These are phyloP conservation scores for Rhopalosiphum maidis DNA, from an alignment of 1,140 invertebrate genomes.

Conservation along the genomic window DNA sequence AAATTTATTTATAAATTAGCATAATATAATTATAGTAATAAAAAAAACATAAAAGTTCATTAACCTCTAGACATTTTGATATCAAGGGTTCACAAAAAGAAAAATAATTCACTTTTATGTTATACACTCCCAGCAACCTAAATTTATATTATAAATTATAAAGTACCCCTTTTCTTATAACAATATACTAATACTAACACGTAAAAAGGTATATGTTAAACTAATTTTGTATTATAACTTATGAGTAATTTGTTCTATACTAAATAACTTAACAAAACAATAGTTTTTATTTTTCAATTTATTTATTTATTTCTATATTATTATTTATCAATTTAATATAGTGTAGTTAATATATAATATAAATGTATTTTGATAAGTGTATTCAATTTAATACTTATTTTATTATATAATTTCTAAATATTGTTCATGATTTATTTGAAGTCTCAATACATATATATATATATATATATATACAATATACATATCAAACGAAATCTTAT, in stretches of 20 bases:
- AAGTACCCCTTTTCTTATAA: neutral
- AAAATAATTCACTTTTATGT: neutral
- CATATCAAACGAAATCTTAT: neutral
- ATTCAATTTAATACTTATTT: too few species aligned
- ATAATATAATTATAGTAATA: constrained; percentile 3
- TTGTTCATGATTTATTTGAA: too few species aligned
- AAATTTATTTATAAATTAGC: neutral
- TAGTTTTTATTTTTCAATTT: too few species aligned
- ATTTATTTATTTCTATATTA: too few species aligned
- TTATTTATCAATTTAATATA: too few species aligned
- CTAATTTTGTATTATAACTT: neutral
- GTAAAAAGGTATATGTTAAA: neutral
- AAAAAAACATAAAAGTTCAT: constrained; percentile 24
- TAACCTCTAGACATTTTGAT: neutral
- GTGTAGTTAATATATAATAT: too few species aligned
- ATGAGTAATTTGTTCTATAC: neutral
- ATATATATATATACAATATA: neutral
- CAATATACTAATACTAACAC: neutral
- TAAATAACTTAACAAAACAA: neutral
- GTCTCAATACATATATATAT: too few species aligned
- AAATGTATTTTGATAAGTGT: too few species aligned
- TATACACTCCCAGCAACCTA: neutral
- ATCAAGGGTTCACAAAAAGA: neutral
- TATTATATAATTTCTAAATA: too few species aligned
- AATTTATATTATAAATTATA: neutral